Conservation (phyloP, 2,113 vertebrate genomes). For the Piaya cayana region DNA sequence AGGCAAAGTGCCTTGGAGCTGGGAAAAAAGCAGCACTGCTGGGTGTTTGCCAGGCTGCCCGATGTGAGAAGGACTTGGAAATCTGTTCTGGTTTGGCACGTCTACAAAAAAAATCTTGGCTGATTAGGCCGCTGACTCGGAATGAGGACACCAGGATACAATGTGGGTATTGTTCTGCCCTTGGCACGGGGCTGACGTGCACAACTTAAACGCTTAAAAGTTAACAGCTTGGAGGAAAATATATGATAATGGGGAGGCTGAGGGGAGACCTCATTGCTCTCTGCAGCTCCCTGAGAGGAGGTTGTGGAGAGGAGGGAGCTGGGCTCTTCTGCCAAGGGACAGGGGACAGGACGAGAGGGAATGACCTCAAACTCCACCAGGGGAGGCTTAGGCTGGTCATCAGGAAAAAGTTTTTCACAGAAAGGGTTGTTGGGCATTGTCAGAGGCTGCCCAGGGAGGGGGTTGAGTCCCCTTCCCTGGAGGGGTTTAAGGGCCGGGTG, state of each 20-base stretch:
- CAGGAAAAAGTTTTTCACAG: too few species aligned
- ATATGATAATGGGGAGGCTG: neutral
- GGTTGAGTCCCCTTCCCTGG: too few species aligned
- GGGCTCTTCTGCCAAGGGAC: too few species aligned
- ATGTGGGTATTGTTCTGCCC: neutral
- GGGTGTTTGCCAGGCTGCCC: neutral
- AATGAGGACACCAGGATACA: neutral
- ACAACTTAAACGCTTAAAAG: neutral
- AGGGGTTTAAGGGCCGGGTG: too few species aligned
- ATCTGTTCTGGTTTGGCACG: neutral
- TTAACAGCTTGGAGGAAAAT: neutral
- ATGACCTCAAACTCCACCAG: too few species aligned
- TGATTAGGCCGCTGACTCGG: neutral
- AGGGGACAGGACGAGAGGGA: too few species aligned
- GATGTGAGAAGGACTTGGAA: neutral
- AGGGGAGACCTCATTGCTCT: too few species aligned
- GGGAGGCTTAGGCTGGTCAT: too few species aligned
- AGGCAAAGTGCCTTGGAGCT: neutral
- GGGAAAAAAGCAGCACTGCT: neutral
- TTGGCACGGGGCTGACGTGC: neutral
- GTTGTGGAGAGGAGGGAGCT: too few species aligned
- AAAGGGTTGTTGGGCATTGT: too few species aligned
- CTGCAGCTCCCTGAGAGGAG: too few species aligned
- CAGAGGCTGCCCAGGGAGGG: too few species aligned
- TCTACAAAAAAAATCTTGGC: neutral